Evolutionary conservation across 2,797 vertebrate species (phyloP).

Genomic region (Neoniphon sammara): DNA sequence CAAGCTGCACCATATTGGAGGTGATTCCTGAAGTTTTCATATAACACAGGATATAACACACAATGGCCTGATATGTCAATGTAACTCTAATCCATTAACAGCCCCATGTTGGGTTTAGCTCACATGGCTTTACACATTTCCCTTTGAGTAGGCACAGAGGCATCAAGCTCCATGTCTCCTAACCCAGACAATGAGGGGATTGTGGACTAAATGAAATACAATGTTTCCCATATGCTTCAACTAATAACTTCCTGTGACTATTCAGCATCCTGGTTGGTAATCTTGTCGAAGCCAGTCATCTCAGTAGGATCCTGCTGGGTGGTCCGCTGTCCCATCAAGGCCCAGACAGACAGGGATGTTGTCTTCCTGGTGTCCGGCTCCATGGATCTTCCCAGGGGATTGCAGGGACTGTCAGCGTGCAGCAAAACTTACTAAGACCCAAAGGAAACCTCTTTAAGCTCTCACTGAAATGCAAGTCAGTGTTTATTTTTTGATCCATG

Average conservation of each 20-base stretch:
- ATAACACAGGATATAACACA: not conserved
- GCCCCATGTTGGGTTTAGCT: constrained; percentile 5
- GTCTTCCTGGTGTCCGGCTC: constrained; percentile 59
- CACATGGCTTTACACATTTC: constrained; percentile 1
- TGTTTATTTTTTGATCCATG: not conserved
- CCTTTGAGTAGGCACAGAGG: constrained; percentile 2
- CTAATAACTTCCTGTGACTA: constrained; percentile 25
- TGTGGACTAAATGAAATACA: constrained; percentile 31
- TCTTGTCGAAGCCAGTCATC: constrained; percentile 32
- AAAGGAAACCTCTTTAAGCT: no score
- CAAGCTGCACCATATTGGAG: no score
- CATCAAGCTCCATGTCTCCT: not conserved
- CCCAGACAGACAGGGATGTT: constrained; percentile 56
- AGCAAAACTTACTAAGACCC: not conserved
- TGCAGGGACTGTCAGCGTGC: constrained; percentile 11
- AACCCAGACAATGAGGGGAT: constrained; percentile 28
- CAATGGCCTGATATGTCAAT: not conserved
- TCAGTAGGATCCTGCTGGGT: constrained; percentile 62
- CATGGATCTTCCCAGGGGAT: constrained; percentile 46
- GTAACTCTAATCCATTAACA: not conserved
- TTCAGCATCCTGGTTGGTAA: constrained; percentile 18
- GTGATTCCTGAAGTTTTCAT: no score
- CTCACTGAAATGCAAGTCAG: not conserved
- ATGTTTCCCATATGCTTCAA: constrained; percentile 34
- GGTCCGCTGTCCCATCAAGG: constrained; percentile 49